Conservation (phyloP, 2,888 invertebrate species). For the Polyommatus iphigenia region DNA sequence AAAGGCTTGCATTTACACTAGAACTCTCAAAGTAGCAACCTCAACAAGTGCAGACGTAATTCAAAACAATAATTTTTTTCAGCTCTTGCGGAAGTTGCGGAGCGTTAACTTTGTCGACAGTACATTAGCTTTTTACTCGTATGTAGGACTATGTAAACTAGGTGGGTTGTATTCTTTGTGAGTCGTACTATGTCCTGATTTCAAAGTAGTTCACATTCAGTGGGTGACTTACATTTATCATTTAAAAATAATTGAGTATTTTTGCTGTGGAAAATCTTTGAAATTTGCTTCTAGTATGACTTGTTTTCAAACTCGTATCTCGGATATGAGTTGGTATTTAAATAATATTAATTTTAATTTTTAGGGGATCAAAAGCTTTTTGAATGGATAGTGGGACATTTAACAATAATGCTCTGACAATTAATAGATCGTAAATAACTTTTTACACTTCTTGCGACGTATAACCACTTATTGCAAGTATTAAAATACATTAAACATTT, state of each 20-base stretch:
- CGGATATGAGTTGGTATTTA: neutral
- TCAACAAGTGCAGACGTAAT: neutral
- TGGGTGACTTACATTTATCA: slow-evolving; percentile 12
- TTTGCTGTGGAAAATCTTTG: neutral
- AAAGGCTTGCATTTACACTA: too few relatives aligned
- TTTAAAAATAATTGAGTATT: neutral
- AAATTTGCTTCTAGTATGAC: neutral
- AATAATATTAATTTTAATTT: neutral
- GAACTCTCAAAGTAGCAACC: too few relatives aligned
- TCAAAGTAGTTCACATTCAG: slow-evolving; percentile 5
- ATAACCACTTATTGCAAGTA: neutral
- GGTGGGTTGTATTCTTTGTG: slow-evolving; percentile 5
- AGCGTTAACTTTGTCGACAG: too few relatives aligned
- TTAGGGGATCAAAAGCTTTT: neutral
- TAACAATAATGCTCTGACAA: too few relatives aligned
- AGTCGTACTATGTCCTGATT: neutral
- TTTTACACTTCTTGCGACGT: neutral
- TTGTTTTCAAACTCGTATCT: neutral
- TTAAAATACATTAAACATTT: neutral
- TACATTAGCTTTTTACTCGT: neutral
- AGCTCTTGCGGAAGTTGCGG: too few relatives aligned
- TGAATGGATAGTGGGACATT: neutral
- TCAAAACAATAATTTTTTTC: neutral
- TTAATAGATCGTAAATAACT: neutral
- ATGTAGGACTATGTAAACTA: neutral